Conservation (phyloP, 2,797 vertebrate genomes). For the Tachyglossus aculeatus region DNA sequence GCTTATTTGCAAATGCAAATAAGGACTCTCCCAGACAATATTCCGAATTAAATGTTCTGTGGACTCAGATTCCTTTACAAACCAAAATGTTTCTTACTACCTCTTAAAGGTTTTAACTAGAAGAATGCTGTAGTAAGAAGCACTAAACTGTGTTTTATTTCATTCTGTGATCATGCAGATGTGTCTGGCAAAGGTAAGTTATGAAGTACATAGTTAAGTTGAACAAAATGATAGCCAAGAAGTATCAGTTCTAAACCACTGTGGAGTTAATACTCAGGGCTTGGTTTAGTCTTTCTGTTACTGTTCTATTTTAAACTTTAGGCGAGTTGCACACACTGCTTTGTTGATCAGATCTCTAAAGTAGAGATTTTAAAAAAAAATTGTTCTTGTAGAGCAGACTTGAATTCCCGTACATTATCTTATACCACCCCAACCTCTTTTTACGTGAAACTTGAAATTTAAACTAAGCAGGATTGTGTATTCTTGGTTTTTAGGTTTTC, state of each 20-base stretch:
- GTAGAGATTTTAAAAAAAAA: too few relatives aligned
- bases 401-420: too few relatives aligned
- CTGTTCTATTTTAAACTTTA: conserved; percentile 47
- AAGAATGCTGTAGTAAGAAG: background rate
- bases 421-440: too few relatives aligned
- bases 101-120: conserved; percentile 13
- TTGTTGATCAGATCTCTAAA: too few relatives aligned
- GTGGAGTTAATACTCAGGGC: conserved; percentile 11
- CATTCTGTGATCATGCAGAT: conserved; percentile 5
- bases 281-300: conserved; percentile 55
- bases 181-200: conserved; percentile 6
- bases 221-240: too few relatives aligned
- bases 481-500: too few relatives aligned
- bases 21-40: conserved; percentile 2
- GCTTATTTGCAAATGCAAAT: background rate
- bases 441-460: too few relatives aligned
- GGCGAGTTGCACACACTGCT: conserved; percentile 48
- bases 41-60: background rate
- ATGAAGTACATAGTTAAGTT: too few relatives aligned
- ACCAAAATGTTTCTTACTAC: background rate
- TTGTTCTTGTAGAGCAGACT: too few relatives aligned
- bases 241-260: conserved; percentile 10
- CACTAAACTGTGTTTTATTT: background rate
- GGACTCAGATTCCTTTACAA: conserved; percentile 22
- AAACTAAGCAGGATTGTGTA: too few relatives aligned